phyloP scores from a whole-genome alignment of 2,113 vertebrate genomes.

The Mobula hypostoma region DNA sequence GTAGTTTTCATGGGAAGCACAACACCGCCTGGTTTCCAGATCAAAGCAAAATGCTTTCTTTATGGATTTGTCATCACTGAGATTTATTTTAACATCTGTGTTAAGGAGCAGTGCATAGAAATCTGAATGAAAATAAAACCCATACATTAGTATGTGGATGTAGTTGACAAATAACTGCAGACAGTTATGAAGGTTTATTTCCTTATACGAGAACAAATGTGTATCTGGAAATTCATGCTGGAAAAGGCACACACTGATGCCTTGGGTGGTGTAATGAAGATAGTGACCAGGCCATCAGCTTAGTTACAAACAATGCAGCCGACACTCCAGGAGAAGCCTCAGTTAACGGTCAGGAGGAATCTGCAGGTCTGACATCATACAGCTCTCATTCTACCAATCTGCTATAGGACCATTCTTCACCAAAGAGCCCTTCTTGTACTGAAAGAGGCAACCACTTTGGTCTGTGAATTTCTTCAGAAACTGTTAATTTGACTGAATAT shows the following conservation, averaged over 20 bases:
- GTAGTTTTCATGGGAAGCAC: too few relatives aligned
- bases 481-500: not conserved
- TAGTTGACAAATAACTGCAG: not conserved
- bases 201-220: not conserved
- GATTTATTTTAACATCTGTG: not conserved
- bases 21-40: not conserved
- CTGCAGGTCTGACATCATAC: not conserved
- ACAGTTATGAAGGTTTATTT: not conserved
- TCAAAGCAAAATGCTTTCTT: not conserved
- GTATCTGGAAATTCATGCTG: not conserved
- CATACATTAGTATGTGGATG: not conserved
- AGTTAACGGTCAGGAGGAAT: not conserved
- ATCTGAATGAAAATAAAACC: not conserved
- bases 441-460: not conserved
- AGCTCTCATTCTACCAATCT: not conserved
- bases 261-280: not conserved
- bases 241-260: too few relatives aligned
- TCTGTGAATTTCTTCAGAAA: not conserved
- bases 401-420: not conserved
- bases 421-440: not conserved
- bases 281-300: not conserved
- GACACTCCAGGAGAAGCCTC: not conserved
- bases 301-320: not conserved
- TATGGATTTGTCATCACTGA: not conserved
- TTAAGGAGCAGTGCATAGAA: not conserved